Percentiles rank a stretch among this genome's conserved stretches.
These are phyloP conservation scores for Tachyglossus aculeatus DNA, from an alignment of 2,797 vertebrate species.

Conservation along the genomic window DNA sequence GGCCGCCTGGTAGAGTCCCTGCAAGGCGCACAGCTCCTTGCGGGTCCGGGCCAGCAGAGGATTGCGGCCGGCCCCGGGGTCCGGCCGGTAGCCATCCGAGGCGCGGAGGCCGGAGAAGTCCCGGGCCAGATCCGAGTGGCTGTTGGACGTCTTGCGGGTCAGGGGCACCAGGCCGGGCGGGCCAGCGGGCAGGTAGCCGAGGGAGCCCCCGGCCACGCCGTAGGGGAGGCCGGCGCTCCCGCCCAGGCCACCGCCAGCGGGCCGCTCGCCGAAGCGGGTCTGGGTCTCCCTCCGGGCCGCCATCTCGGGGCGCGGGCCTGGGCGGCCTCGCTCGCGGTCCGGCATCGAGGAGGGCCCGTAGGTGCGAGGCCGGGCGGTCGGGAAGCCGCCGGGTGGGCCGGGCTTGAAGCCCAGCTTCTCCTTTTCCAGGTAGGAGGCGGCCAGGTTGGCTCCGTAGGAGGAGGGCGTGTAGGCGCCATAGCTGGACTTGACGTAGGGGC, in stretches of 20 bases:
- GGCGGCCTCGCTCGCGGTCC: slow-evolving; percentile 74
- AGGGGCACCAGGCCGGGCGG: slow-evolving; percentile 61
- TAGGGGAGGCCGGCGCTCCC: slow-evolving; percentile 77
- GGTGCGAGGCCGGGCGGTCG: slow-evolving; percentile 68
- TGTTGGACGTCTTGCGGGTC: slow-evolving; percentile 86
- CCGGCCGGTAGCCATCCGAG: slow-evolving; percentile 69
- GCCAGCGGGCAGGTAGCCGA: slow-evolving; percentile 79
- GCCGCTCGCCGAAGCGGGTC: slow-evolving; percentile 66
- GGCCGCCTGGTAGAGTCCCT: slow-evolving; percentile 77
- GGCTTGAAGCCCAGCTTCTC: slow-evolving; percentile 83
- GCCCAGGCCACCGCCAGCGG: slow-evolving; percentile 77
- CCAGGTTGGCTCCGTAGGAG: slow-evolving; percentile 81
- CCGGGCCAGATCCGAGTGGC: slow-evolving; percentile 90
- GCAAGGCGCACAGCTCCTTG: slow-evolving; percentile 76
- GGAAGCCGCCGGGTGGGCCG: slow-evolving; percentile 77
- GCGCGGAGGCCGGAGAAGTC: slow-evolving; percentile 85
- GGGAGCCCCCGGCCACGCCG: slow-evolving; percentile 65
- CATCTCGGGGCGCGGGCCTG: slow-evolving; percentile 82
- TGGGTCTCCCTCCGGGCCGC: slow-evolving; percentile 78
- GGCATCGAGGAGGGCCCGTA: slow-evolving; percentile 75
- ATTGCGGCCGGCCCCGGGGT: slow-evolving; percentile 1
- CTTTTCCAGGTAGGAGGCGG: slow-evolving; percentile 78
- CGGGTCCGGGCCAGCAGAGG: slow-evolving; percentile 68
- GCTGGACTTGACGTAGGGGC: slow-evolving; percentile 83
- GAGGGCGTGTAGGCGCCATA: slow-evolving; percentile 89